Evolutionary conservation across 2,113 vertebrate species (phyloP).

Genomic region (Peromyscus polionotus): DNA sequence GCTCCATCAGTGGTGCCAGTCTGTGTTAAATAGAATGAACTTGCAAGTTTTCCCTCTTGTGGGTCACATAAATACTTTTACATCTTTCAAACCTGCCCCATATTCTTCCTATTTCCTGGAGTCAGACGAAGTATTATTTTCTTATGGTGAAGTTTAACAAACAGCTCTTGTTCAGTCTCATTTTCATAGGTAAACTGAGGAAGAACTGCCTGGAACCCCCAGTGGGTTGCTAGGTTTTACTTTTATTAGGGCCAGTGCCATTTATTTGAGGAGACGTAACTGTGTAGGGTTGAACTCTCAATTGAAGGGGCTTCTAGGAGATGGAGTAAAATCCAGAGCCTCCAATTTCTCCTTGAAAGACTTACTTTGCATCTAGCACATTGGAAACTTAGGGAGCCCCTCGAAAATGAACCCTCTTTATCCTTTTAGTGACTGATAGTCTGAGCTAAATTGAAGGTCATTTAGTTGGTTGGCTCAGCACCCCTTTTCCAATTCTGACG

Average conservation of each 20-base stretch:
- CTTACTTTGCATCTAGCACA: not conserved
- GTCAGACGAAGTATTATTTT: not conserved
- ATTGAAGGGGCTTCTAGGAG: not conserved
- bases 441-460: not conserved
- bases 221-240: not conserved
- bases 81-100: not conserved
- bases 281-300: not conserved
- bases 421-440: not conserved
- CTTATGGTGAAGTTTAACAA: not conserved
- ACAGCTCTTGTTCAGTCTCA: not conserved
- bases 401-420: not conserved
- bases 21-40: not conserved
- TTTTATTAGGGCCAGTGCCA: not conserved
- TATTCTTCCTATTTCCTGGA: not conserved
- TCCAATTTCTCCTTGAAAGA: not conserved
- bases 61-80: not conserved
- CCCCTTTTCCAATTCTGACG: not conserved
- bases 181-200: not conserved
- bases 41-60: not conserved
- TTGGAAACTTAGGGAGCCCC: not conserved
- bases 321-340: not conserved
- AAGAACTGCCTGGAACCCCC: not conserved
- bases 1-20: not conserved
- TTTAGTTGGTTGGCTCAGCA: not conserved
- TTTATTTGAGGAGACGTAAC: slow-evolving; percentile 18